A percentile compares a stretch with the other conserved stretches of the same genome.
These are phyloP conservation scores for Trissolcus basalis DNA, from an alignment of 1,140 invertebrate species.

Conservation along the genomic window DNA sequence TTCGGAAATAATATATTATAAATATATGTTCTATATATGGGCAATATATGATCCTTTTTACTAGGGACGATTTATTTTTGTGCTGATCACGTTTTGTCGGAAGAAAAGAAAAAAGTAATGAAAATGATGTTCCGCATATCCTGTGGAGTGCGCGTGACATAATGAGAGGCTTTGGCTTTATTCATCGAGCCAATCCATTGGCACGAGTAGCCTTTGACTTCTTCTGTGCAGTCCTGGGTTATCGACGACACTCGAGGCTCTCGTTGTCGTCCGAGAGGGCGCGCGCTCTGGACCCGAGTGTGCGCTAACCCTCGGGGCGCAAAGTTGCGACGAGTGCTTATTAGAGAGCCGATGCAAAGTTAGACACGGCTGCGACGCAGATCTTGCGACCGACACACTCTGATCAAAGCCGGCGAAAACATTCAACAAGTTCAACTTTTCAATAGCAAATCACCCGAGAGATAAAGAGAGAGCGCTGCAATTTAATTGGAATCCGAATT, in stretches of 20 bases:
- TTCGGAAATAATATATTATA: no score
- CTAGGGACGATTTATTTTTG: no score
- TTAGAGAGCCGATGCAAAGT: constrained; percentile 37
- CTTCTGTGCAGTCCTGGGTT: constrained; percentile 7
- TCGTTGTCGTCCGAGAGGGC: constrained; percentile 10
- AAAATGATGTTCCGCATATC: constrained; percentile 11
- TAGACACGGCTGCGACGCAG: constrained; percentile 7
- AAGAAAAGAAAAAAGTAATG: constrained; percentile 7
- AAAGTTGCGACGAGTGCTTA: constrained; percentile 36
- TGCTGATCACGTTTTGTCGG: background rate
- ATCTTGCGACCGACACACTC: constrained; percentile 6
- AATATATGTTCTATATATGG: no score
- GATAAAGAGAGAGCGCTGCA: no score
- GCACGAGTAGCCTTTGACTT: constrained; percentile 27
- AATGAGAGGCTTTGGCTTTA: constrained; percentile 36
- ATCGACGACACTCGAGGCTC: constrained; percentile 22
- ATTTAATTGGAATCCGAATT: constrained; percentile 27
- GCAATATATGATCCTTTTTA: no score
- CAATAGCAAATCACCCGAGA: constrained; percentile 19
- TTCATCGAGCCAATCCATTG: constrained; percentile 38
- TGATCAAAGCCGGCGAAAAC: constrained; percentile 13
- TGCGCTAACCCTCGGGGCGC: constrained; percentile 7
- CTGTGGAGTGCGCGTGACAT: constrained; percentile 15
- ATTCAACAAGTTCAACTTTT: constrained; percentile 30
- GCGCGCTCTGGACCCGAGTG: constrained; percentile 8